Percentiles rank a stretch among this genome's conserved stretches.
Conservation (phyloP, 2,888 invertebrate species). For the Drosophila austrosaltans region DNA sequence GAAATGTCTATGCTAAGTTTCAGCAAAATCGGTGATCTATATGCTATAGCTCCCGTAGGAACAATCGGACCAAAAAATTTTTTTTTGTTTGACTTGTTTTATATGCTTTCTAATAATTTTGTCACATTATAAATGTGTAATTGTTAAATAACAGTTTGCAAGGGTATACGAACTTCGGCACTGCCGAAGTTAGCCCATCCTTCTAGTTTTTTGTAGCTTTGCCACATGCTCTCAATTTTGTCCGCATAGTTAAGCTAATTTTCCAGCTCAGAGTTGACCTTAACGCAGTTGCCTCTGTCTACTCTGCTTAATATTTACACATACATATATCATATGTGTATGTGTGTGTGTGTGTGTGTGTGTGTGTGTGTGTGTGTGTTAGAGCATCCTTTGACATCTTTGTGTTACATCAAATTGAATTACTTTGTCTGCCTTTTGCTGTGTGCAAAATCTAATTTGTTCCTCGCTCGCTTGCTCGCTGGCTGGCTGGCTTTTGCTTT, state of each 20-base stretch:
- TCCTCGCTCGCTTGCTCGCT: constrained; percentile 5
- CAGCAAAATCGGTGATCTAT: too few relatives aligned
- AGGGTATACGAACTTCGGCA: too few relatives aligned
- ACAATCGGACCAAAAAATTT: too few relatives aligned
- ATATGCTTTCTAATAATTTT: too few relatives aligned
- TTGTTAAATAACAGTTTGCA: too few relatives aligned
- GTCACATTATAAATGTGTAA: too few relatives aligned
- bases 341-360: constrained; percentile 3
- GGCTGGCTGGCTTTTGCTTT: constrained; percentile 15
- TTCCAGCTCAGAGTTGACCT: constrained; percentile 26
- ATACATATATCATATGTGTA: background rate
- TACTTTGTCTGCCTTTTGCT: constrained; percentile 23
- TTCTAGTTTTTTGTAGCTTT: background rate
- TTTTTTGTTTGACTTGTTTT: too few relatives aligned
- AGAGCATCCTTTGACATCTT: constrained; percentile 19
- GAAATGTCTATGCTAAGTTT: too few relatives aligned
- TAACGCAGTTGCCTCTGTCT: background rate
- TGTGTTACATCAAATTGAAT: constrained; percentile 19
- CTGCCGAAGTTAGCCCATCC: too few relatives aligned
- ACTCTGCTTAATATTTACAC: background rate
- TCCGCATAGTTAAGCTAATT: constrained; percentile 41
- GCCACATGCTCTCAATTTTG: background rate
- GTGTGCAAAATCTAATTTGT: constrained; percentile 38
- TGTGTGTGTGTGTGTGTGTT: background rate
- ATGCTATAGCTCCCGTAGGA: too few relatives aligned